These are phyloP conservation scores for Xylocopa sonorina DNA, from an alignment of 1,140 invertebrate species.

Conservation along the genomic window DNA sequence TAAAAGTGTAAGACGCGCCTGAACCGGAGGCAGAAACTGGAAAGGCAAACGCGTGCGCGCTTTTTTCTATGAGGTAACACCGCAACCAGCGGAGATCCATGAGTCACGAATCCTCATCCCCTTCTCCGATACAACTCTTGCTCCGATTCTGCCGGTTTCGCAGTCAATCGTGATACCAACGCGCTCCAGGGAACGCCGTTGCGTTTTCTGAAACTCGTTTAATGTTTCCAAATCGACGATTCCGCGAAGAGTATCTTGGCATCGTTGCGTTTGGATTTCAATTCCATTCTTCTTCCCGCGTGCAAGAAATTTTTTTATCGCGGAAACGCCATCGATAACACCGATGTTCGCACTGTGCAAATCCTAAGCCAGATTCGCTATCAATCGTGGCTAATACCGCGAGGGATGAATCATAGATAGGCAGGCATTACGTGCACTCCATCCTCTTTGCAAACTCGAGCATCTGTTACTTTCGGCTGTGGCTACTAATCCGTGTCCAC, in stretches of 20 bases:
- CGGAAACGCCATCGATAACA: not conserved
- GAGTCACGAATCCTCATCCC: slow-evolving; percentile 49
- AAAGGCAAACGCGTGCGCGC: not conserved
- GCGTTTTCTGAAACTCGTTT: not conserved
- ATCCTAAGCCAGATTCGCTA: not conserved
- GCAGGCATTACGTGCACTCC: not conserved
- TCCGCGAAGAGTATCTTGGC: no score
- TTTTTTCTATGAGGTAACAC: slow-evolving; percentile 24
- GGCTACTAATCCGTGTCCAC: not conserved
- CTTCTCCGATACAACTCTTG: slow-evolving; percentile 30
- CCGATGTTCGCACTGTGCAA: no score
- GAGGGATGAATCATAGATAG: slow-evolving; percentile 26
- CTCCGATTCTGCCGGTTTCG: slow-evolving; percentile 32
- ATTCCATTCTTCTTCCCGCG: no score
- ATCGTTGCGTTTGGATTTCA: no score
- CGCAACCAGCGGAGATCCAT: slow-evolving; percentile 11
- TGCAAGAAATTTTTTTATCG: not conserved
- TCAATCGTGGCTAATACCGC: slow-evolving; percentile 13
- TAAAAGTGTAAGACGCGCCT: not conserved
- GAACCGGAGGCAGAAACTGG: not conserved
- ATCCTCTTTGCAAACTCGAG: not conserved
- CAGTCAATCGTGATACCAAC: slow-evolving; percentile 20
- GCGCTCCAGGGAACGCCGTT: slow-evolving; percentile 33
- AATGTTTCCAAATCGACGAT: no score
- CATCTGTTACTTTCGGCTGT: slow-evolving; percentile 28